A percentile compares a stretch with the other conserved stretches of the same genome.
phyloP scores from a whole-genome alignment of 2,113 vertebrate genomes.

The Eulemur rufifrons region DNA sequence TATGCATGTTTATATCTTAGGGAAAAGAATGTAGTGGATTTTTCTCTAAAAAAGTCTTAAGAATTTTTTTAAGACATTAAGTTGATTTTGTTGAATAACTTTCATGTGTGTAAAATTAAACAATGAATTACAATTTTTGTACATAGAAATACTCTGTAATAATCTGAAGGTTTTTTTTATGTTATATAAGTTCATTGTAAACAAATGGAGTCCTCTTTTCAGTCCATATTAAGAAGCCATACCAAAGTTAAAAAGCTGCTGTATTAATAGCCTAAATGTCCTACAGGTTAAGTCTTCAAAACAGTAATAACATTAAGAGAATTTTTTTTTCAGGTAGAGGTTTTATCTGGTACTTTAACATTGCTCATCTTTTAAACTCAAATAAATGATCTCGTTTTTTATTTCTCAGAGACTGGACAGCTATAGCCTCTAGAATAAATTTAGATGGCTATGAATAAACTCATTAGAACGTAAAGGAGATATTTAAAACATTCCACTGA shows the following conservation, averaged over 20 bases:
- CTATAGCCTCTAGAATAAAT: not conserved
- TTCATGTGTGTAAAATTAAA: slow-evolving; percentile 6
- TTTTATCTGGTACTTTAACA: slow-evolving; percentile 2
- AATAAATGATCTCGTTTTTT: not conserved
- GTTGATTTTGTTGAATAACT: slow-evolving; percentile 25
- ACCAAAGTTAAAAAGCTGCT: not conserved
- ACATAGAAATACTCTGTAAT: not conserved
- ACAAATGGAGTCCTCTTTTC: not conserved
- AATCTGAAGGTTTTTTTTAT: slow-evolving; percentile 24
- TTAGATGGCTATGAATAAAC: not conserved
- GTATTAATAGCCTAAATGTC: not conserved
- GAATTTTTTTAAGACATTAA: slow-evolving; percentile 13
- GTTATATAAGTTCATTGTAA: slow-evolving; percentile 1
- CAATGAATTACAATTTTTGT: not conserved
- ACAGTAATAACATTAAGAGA: not conserved
- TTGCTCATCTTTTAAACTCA: slow-evolving; percentile 22
- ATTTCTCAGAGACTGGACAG: slow-evolving; percentile 37
- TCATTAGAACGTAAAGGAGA: slow-evolving; percentile 21
- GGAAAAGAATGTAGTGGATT: not conserved
- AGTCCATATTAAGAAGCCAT: not conserved
- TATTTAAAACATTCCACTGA: not conserved
- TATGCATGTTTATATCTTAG: not conserved
- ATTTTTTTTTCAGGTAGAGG: not conserved
- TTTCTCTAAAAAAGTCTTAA: slow-evolving; percentile 16
- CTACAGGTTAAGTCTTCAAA: not conserved